Base-by-base conservation (phyloP, 2,888 invertebrate genomes). In the Tortricodes alternella region DNA sequence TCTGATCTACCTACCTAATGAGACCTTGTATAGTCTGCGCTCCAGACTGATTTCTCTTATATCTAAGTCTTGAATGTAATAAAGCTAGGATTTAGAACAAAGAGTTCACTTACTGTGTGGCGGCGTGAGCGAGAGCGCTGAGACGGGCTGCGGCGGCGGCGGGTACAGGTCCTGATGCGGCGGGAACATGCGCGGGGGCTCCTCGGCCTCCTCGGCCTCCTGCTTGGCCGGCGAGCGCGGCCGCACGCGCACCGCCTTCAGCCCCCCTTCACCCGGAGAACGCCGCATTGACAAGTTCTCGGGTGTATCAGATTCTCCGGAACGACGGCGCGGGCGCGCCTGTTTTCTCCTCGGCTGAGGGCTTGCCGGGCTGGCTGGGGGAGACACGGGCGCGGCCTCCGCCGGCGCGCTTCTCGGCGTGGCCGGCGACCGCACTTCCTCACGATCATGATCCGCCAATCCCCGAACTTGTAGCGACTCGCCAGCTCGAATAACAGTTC, bases 291-390 rank as follows among this genome's bases (percentile, higher is more conserved):
- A 93, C 23, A 94, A 79, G 78, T 94, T 94, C 74, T 94, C 93
- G 0, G 91, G 83, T 1, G 85, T 83, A 57, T 92, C 91, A 0
- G 85, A 80, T 69, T 97, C 97, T 4, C 96, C 96, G 0, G 96
- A 96, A 73, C 97, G 92, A 63, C 97, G 92, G 39, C 97, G 90
- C 2, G 97, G 97, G 44, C 97, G 90, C 5, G 97, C 97, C 84
- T 97, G 97, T 73, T 97, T 97, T 62, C 97, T 91, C 60, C 97
- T 91, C 0, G 96, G 96, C 86, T 95, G 92, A n/a, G 96, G 96
- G 56, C 96, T 96, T 51, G 94, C 93, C 67, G 95, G 95, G 71
- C 92, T 78, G 68, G 87, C 80, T 52, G 92, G 76, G 66, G 87
- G 91, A 63, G 89, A 92, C 34, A 86, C 85, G 46, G 84, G 80